A percentile compares a stretch with the other conserved stretches of the same genome.
Conservation (phyloP, 1,140 invertebrate species). For the Pseudomyrmex cubaensis region DNA sequence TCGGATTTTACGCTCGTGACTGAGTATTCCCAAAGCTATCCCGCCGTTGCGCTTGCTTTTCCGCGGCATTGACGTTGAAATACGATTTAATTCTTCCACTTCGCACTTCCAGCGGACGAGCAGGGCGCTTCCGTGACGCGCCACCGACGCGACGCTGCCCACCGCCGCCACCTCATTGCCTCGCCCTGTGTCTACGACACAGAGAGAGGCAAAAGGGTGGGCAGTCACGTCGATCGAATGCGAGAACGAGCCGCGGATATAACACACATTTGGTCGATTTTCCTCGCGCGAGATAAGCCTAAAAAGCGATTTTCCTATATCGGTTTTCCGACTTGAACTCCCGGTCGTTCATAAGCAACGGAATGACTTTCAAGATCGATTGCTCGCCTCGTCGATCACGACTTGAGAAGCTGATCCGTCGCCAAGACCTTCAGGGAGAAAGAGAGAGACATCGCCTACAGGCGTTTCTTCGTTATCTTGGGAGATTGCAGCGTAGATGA, state of each 20-base stretch:
- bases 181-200: not conserved
- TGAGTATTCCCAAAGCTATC: slow-evolving; percentile 80
- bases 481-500: slow-evolving; percentile 36
- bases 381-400: slow-evolving; percentile 59
- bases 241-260: slow-evolving; percentile 60
- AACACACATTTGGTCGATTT: slow-evolving; percentile 63
- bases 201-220: slow-evolving; percentile 2
- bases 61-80: slow-evolving; percentile 80
- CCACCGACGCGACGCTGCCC: slow-evolving; percentile 21
- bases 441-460: slow-evolving; percentile 52
- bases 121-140: slow-evolving; percentile 67
- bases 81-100: slow-evolving; percentile 82
- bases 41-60: slow-evolving; percentile 61
- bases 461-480: slow-evolving; percentile 57
- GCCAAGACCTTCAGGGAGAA: slow-evolving; percentile 45
- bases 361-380: slow-evolving; percentile 61
- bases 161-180: slow-evolving; percentile 30
- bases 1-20: slow-evolving; percentile 79
- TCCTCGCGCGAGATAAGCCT: slow-evolving; percentile 60
- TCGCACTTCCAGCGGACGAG: slow-evolving; percentile 75
- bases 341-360: slow-evolving; percentile 15
- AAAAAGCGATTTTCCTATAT: slow-evolving; percentile 65
- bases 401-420: slow-evolving; percentile 39
- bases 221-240: not conserved
- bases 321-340: slow-evolving; percentile 47